Conservation (phyloP, 2,888 invertebrate genomes). For the Rosalia funebris region DNA sequence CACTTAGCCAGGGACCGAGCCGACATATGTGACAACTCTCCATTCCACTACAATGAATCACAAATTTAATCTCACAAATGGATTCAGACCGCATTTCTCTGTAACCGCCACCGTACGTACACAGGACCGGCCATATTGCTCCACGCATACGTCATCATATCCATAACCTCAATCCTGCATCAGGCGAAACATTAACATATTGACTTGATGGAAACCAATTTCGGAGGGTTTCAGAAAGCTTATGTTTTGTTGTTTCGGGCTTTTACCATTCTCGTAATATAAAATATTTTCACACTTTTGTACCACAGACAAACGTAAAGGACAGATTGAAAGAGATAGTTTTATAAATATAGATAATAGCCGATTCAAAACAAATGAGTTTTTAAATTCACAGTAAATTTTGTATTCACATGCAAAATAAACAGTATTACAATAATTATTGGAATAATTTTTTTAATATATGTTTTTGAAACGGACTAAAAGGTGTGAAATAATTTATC, state of each 20-base stretch:
- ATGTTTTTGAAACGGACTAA: too few relatives aligned
- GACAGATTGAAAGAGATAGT: too few relatives aligned
- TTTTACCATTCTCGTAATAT: too few relatives aligned
- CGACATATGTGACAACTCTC: slow-evolving; percentile 75
- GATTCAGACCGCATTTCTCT: slow-evolving; percentile 63
- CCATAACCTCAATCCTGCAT: slow-evolving; percentile 49
- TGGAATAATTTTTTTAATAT: too few relatives aligned
- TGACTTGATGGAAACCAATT: slow-evolving; percentile 25
- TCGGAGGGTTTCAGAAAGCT: slow-evolving; percentile 16
- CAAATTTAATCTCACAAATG: slow-evolving; percentile 80
- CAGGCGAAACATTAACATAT: slow-evolving; percentile 38
- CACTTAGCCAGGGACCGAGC: slow-evolving; percentile 63
- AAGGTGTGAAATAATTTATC: too few relatives aligned
- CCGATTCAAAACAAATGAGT: too few relatives aligned
- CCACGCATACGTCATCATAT: slow-evolving; percentile 55
- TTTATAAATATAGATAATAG: too few relatives aligned
- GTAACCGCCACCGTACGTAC: slow-evolving; percentile 34
- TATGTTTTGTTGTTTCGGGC: slow-evolving; percentile 11
- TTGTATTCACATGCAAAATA: too few relatives aligned
- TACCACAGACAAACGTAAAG: too few relatives aligned
- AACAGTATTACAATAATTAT: too few relatives aligned
- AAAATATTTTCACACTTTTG: too few relatives aligned
- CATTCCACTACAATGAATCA: slow-evolving; percentile 70
- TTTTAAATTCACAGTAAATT: too few relatives aligned
- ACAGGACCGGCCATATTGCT: slow-evolving; percentile 61